Base-by-base conservation (phyloP, 2,888 invertebrate species). In the Hartigia nigra region DNA sequence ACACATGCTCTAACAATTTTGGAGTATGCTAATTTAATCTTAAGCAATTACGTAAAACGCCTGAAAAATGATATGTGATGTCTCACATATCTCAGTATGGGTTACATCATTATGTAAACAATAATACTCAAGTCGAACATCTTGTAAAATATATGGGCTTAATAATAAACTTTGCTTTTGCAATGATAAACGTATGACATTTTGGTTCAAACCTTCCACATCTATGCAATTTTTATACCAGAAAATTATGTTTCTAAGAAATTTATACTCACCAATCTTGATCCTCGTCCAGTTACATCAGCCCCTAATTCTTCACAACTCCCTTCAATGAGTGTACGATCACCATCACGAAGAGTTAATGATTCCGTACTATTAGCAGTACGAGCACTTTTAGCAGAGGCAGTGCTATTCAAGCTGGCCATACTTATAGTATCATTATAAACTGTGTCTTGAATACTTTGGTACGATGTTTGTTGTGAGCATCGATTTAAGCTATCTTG, bases 391-490 rank as follows among this genome's bases (percentile, higher is more conserved):
- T 82, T 80, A 69, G 83, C 23, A 1, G 84, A 85, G 9, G 82
- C 76, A 9, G 79, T 83, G 76, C 82, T 86, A 12, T 80, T 76
- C 34, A 84, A 77, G 11, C 78, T 81, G 35, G 80, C 82, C 78
- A 86, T 76, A 76, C 87, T 89, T 31, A 83, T 84, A 12, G 83
- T 82, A 79, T 86, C 85, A n/a, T 87, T 86, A 34, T 86, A 84
- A 34, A 85, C 75, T 3, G 85, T 86, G 77, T 87, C 87, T 12
- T 81, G 83, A 9, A 88, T 76, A 75, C 88, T 89, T 76, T 86
- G 86, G 77, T 89, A 89, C 12, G 89, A 79, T 14, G 87, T 89
- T 76, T 87, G 86, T 31, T 82, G 81, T 5, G 89, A 89, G 70
- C 81, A 86, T 14, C 76, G 55, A 74, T 85, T 84, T 31, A 88